Evolutionary conservation across 2,113 vertebrate genomes (phyloP).

Genomic region (Cryptotis parvus): DNA sequence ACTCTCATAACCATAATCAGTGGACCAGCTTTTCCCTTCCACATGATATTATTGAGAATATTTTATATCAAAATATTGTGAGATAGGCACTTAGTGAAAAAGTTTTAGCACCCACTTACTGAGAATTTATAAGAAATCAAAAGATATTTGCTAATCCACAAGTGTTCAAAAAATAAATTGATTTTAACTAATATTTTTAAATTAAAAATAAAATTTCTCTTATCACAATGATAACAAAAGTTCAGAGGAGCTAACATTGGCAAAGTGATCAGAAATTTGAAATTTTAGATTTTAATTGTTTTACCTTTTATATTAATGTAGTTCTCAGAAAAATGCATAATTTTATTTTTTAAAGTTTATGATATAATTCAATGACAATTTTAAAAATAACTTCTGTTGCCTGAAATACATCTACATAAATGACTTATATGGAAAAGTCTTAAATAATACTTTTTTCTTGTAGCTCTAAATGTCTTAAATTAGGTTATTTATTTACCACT

Average conservation of each 20-base stretch:
- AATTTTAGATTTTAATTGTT: background rate
- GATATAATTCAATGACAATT: background rate
- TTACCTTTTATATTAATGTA: background rate
- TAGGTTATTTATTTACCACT: no score
- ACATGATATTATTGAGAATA: background rate
- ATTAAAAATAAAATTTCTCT: background rate
- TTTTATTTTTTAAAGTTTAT: background rate
- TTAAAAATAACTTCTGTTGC: background rate
- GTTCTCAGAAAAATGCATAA: background rate
- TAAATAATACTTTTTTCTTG: no score
- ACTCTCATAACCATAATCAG: background rate
- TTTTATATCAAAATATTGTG: background rate
- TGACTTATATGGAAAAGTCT: no score
- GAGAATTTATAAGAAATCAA: background rate
- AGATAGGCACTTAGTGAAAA: background rate
- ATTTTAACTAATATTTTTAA: background rate
- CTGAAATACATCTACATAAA: background rate
- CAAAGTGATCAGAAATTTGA: background rate
- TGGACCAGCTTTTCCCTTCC: background rate
- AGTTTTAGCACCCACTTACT: background rate
- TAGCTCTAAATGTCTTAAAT: no score
- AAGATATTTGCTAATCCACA: background rate
- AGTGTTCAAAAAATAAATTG: background rate
- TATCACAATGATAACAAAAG: background rate
- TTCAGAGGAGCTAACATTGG: background rate